Base-by-base conservation (phyloP, 2,888 invertebrate species). In the Cheilosia variabilis region DNA sequence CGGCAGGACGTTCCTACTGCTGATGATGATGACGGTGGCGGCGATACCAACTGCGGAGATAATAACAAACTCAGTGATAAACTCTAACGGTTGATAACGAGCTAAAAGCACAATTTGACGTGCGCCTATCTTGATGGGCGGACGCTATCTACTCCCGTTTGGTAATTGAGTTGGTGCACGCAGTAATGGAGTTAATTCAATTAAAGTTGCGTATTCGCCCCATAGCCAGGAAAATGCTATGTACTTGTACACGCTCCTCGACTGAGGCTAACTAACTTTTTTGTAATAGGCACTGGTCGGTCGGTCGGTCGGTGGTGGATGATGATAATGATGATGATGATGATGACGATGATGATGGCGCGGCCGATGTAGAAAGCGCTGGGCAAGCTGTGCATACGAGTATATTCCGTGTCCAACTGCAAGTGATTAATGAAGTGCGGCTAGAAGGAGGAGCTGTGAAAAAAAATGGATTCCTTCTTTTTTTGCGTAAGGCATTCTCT, bases 131-230 rank as follows among this genome's bases (percentile, higher is more conserved):
- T 7, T 43, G 43, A 45, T 41, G 47, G 22, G 1, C 17, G 1
- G 9, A 53, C 5, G 41, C n/a, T 37, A 65, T 34, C 43, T 22
- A 43, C 52, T 43, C 17, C n/a, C 27, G 58, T 22, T 60, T 45
- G 52, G 43, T 84, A 80, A 84, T 71, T 80, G 75, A 76, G 75
- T 80, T 66, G 71, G 69, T 60, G 58, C 57, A 75, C 84, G 79
- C 75, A 75, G 80, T 79, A 84, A 84, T 80, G 80, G 66, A 84
- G 75, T 81, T 81, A 86, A 86, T 86, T 86, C 72, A 86, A 86
- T 86, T 86, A 86, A 76, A 77, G 86, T 81, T 86, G 81, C 86
- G 86, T 86, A 81, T 76, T 57, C 72, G 72, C 66, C 62, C 66
- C 63, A 52, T 45, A 50, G 62, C 62, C 52, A 24, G 72, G 50